A percentile compares a stretch with the other conserved stretches of the same genome.
These are phyloP conservation scores for Caenorhabditis sp. DNA, from an alignment of 2,888 invertebrate genomes.

Conservation along the genomic window DNA sequence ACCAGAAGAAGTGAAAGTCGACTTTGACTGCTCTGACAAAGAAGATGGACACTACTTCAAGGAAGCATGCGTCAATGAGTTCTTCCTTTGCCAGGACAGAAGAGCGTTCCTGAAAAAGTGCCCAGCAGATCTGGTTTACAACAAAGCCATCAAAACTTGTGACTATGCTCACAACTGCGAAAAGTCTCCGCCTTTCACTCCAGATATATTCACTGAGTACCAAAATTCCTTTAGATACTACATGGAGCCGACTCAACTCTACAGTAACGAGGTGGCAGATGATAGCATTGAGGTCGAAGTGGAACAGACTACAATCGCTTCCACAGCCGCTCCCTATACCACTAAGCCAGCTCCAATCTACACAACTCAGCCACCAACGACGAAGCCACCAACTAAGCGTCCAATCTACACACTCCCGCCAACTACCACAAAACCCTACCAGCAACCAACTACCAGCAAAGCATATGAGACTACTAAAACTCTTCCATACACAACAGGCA, in stretches of 20 bases:
- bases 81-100: constrained; percentile 39
- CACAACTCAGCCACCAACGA: constrained; percentile 24
- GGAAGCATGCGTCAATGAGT: constrained; percentile 47
- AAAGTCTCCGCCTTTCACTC: too few species aligned
- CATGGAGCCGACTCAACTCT: constrained; percentile 39
- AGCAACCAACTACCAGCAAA: constrained; percentile 7
- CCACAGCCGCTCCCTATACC: neutral
- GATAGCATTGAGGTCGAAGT: neutral
- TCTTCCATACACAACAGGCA: neutral
- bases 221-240: constrained; percentile 21
- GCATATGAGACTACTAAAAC: constrained; percentile 23
- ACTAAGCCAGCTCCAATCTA: constrained; percentile 23
- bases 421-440: constrained; percentile 14
- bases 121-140: constrained; percentile 61
- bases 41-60: constrained; percentile 56
- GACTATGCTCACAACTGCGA: constrained; percentile 57
- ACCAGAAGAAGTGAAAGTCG: constrained; percentile 41
- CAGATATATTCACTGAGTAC: neutral
- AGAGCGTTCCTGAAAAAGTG: constrained; percentile 43
- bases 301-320: neutral
- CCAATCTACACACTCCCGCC: constrained; percentile 24
- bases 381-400: constrained; percentile 12
- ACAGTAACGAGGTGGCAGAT: neutral
- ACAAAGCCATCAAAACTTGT: constrained; percentile 49
- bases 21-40: constrained; percentile 63